Base-by-base conservation (phyloP, 2,113 vertebrate species). In the Boleophthalmus pectinirostris region DNA sequence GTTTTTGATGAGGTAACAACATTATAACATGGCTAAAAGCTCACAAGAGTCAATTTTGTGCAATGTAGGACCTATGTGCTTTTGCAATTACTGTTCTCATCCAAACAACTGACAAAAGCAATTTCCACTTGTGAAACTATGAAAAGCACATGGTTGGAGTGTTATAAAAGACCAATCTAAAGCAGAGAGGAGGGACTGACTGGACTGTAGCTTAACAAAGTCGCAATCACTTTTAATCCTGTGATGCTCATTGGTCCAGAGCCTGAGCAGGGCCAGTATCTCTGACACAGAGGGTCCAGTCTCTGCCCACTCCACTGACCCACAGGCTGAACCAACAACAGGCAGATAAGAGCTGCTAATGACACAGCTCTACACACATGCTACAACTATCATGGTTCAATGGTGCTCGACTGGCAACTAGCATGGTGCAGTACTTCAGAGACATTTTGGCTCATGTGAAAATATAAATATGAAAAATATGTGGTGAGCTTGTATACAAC, bases 251-350 rank as follows among this genome's bases (percentile, higher is more conserved):
- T 21, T 21, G 61, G 29, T 38, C 10, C 61, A 64, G 29, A 12
- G 61, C 33, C 61, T 64, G 61, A 64, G 18, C 61, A 18, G 33
- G 61, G 33, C 58, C 58, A 15, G 58, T 33, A 33, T 29, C 58
- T 10, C 51, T n/a, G 20, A 10, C 33, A 35, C 60, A 10, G 60
- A 63, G 16, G 58, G 15, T 51, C 58, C 60, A 64, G 33, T 38
- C 35, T 16, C 60, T 38, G 61, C 33, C 16, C 29, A 38, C 33
- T 20, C 60, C 60, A 21, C 13, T 43, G 33, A 38, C 20, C 33
- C 61, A 64, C 61, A 9, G 15, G 61, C 61, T 64, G 61, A 64
- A 38, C 33, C 61, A 64, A 64, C 61, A 64, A 64, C 61, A 43
- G 29, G 10, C 33, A 2, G 61, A 64, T 64, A 64, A 64, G 61